phyloP scores from a whole-genome alignment of 2,888 invertebrate genomes.

The Netelia melanura region DNA sequence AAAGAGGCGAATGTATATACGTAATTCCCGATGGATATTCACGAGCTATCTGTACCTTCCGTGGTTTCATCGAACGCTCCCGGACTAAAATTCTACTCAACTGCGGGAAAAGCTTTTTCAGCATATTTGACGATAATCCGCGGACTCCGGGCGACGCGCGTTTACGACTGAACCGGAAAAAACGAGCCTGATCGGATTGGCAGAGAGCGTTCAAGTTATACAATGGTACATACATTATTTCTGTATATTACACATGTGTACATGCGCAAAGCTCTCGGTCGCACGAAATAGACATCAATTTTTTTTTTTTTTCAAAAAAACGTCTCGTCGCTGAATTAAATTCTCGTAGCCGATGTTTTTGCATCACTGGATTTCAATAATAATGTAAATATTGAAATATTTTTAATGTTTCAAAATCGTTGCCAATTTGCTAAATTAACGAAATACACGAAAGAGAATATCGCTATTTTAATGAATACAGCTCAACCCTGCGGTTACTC shows the following conservation, averaged over 20 bases:
- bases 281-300: slow-evolving; percentile 33
- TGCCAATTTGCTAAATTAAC: too few relatives aligned
- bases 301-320: slow-evolving; percentile 34
- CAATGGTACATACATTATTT: slow-evolving; percentile 23
- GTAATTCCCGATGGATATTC: background rate
- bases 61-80: slow-evolving; percentile 12
- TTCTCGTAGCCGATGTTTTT: slow-evolving; percentile 11
- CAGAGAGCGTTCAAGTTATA: slow-evolving; percentile 24
- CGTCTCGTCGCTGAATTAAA: slow-evolving; percentile 20
- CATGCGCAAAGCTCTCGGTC: slow-evolving; percentile 23
- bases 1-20: background rate
- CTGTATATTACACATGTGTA: background rate
- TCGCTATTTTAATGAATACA: too few relatives aligned
- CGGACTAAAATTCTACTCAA: slow-evolving; percentile 40
- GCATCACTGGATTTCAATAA: background rate
- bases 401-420: too few relatives aligned
- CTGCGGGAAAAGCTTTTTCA: slow-evolving; percentile 53
- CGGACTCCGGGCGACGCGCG: slow-evolving; percentile 3
- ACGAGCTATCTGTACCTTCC: background rate
- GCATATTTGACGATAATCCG: slow-evolving; percentile 62
- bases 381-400: background rate
- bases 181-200: slow-evolving; percentile 15
- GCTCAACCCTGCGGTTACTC: too few relatives aligned
- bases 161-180: slow-evolving; percentile 53
- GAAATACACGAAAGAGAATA: too few relatives aligned